Evolutionary conservation across 2,113 vertebrate species (phyloP).

Genomic region (Pardalotus punctatus): DNA sequence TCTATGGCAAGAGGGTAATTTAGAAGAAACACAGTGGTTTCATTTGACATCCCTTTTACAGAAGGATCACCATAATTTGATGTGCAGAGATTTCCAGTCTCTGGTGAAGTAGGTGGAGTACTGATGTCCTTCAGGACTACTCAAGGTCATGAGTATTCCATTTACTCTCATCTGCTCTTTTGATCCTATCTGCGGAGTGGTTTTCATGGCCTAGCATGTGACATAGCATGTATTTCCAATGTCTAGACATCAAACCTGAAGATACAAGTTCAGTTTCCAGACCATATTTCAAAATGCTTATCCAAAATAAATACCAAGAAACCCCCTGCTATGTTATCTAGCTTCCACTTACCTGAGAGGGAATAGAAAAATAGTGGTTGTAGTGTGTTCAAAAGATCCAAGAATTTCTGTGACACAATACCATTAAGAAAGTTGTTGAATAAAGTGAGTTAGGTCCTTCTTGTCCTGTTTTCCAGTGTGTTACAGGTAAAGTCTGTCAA

Average conservation of each 20-base stretch:
- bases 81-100: background rate
- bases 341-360: background rate
- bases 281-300: background rate
- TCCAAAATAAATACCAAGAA: background rate
- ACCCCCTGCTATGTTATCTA: accelerated
- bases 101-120: background rate
- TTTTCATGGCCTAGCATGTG: background rate
- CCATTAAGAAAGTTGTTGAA: background rate
- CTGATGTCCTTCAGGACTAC: background rate
- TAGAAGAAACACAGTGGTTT: background rate
- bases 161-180: background rate
- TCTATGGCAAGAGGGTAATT: background rate
- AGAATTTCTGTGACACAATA: background rate
- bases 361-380: background rate
- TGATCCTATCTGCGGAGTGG: background rate
- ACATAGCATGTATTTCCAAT: background rate
- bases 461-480: background rate
- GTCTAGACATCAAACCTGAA: background rate
- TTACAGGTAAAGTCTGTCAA: background rate
- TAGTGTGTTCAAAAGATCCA: background rate
- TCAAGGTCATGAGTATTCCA: background rate
- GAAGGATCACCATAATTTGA: background rate
- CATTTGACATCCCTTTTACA: background rate
- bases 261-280: background rate
- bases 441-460: background rate